A percentile compares a stretch with the other conserved stretches of the same genome.
These are phyloP conservation scores for Neogobius melanostomus DNA, from an alignment of 2,113 vertebrate genomes.

Conservation along the genomic window DNA sequence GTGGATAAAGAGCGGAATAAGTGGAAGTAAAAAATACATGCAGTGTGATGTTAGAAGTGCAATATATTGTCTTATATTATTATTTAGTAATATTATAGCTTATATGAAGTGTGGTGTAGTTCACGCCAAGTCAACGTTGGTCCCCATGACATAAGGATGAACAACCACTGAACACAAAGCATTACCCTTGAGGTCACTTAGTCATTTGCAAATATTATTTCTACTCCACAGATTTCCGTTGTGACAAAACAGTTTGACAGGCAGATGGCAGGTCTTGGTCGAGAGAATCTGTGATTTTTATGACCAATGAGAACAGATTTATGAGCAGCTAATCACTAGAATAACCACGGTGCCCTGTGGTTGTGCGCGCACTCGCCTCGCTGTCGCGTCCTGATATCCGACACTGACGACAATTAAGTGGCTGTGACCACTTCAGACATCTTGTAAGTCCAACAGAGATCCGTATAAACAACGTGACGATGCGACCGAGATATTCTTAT, in stretches of 20 bases:
- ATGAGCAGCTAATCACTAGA: slow-evolving; percentile 51
- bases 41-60: no score
- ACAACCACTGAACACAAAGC: slow-evolving; percentile 28
- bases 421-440: slow-evolving; percentile 20
- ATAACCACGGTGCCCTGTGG: slow-evolving; percentile 38
- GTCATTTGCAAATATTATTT: slow-evolving; percentile 45
- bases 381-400: slow-evolving; percentile 38
- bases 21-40: no score
- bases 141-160: slow-evolving; percentile 52
- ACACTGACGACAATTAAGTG: slow-evolving; percentile 34
- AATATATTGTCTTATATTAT: no score
- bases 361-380: slow-evolving; percentile 24
- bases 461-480: slow-evolving; percentile 53
- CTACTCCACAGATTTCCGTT: slow-evolving; percentile 30
- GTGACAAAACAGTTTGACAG: slow-evolving; percentile 31
- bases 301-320: slow-evolving; percentile 44
- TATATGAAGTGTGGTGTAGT: slow-evolving; percentile 26
- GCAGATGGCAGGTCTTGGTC: slow-evolving; percentile 56
- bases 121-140: slow-evolving; percentile 49
- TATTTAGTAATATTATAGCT: no score
- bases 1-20: no score
- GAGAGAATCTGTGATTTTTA: slow-evolving; percentile 47
- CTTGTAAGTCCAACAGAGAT: slow-evolving; percentile 1
- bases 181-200: slow-evolving; percentile 37
- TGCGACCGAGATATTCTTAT: slow-evolving; percentile 64